Base-by-base conservation (phyloP, 2,888 invertebrate genomes). In the Dinocampus coccinellae region DNA sequence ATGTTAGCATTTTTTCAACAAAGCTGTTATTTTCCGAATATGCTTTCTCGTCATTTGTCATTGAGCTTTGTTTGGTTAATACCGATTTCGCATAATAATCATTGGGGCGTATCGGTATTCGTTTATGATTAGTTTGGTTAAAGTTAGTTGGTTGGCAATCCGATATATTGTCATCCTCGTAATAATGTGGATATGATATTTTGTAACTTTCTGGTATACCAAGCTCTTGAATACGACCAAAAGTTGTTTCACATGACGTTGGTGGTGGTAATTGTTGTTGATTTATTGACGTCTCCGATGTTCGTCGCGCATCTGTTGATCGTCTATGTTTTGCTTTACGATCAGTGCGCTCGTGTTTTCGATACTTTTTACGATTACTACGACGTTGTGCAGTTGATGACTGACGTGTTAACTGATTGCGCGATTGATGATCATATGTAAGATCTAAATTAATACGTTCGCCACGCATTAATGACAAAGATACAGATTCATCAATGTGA, bases 171-270 rank as follows among this genome's bases (percentile, higher is more conserved):
- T 81, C 80, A 72, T 86, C 87, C 79, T 87, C 85, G 80, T 86
- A 87, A 70, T 86, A 86, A 70, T 87, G 85, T 4, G 87, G 85
- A 75, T 87, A 86, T 57, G 85, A 82, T 71, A 87, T 87, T 75
- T 87, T 86, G 79, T 83, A 85, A 58, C 82, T 85, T 76, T 85
- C 84, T 36, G 85, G 82, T 63, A 83, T 82, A 26, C 84, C 84
- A 53, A 85, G 82, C 64, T 86, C 84, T 70, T 83, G 83, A 13
- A 82, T 81, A 69, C 82, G 81, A 47, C 82, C 81, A 74, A 84
- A 85, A 73, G 82, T 82, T 11, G 81, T 84, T 77, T 85, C 84
- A 77, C 80, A 80, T 20, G 81, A 81, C 2, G 77, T 33, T 36
- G 39, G 34, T 39, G 55, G 39, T 10, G 33, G 3, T 20, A 2